Evolutionary conservation across 2,888 invertebrate species (phyloP), one percentile per base, ranked within the genome.

Genomic region (Zhuqinia jingwanae): DNA sequence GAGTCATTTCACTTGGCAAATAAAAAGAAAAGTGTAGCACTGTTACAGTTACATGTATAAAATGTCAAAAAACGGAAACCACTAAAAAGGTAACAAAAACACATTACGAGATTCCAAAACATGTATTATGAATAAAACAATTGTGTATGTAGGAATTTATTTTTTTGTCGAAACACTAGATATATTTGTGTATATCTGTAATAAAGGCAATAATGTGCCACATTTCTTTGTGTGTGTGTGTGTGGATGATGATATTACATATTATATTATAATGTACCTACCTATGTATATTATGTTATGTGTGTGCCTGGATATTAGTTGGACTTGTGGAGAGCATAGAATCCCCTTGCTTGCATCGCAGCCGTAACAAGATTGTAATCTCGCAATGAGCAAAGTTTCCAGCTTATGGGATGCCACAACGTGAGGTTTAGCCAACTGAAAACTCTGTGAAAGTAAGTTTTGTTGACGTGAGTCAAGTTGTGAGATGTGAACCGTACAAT

Each of bases 401-500:
- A 27, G 47, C 53, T 56, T 58, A 81, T 10, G 70, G 70, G 45
- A 81, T 56, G n/a, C 81, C 81, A 70, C 70, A 70, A 58, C 70
- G 70, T 58, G 70, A 81, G 81, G 58, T 81, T 81, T 81, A 81
- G 56, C 56, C 81, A 73, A 81, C 70, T 81, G 81, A 58, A 70
- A 70, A 56, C 42, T 70, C 56, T 45, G 60, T 60, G 60, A 75
- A 70, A 73, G 60, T 63, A 75, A 82, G 82, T 82, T 82, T 75
- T 82, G 82, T 82, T 82, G 82, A 82, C 82, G 75, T 82, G 75
- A 82, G 82, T 82, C 82, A 82, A 82, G 56, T 82, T 63, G 82
- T 50, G 82, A 82, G 79, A 80, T 82, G 82, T 82, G 82, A 82
- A 75, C 82, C 75, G 75, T 63, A 75, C 82, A 60, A 82, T 82